These are phyloP conservation scores for Oedothorax gibbosus DNA, from an alignment of 1,140 invertebrate genomes.

Conservation along the genomic window DNA sequence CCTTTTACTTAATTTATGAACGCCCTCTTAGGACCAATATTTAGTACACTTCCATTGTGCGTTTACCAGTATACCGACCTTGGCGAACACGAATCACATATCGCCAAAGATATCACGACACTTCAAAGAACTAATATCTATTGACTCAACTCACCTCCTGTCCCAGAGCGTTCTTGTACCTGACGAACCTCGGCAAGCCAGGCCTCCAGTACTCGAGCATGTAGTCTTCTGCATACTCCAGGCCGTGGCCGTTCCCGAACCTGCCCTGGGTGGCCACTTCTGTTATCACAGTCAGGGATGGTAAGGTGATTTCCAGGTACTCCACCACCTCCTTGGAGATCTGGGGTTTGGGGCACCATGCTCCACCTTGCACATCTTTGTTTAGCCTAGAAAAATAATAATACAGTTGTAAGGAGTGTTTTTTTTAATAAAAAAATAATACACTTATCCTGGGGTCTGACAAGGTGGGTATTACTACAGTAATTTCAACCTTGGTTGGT, in stretches of 20 bases:
- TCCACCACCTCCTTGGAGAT: slow-evolving; percentile 83
- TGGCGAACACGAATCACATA: too few species aligned
- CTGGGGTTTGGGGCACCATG: slow-evolving; percentile 92
- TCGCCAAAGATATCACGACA: background rate
- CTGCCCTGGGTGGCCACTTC: slow-evolving; percentile 89
- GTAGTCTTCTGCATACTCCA: slow-evolving; percentile 91
- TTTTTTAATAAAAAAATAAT: background rate
- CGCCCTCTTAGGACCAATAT: too few species aligned
- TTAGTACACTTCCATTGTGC: too few species aligned
- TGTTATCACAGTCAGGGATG: slow-evolving; percentile 81
- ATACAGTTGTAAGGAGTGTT: background rate
- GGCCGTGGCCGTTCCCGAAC: slow-evolving; percentile 92
- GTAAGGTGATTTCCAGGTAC: slow-evolving; percentile 89
- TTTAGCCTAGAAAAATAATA: slow-evolving; percentile 76
- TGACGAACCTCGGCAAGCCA: slow-evolving; percentile 81
- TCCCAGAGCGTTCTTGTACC: slow-evolving; percentile 80
- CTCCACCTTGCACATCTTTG: slow-evolving; percentile 88
- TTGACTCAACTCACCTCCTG: slow-evolving; percentile 77
- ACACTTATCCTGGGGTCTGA: background rate
- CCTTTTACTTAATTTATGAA: too few species aligned
- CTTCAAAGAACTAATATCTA: background rate
- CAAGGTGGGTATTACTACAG: background rate
- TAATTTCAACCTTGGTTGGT: background rate
- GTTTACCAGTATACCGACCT: too few species aligned
- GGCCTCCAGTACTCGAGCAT: slow-evolving; percentile 91